Evolutionary conservation across 2,888 invertebrate genomes (phyloP), one percentile per base, ranked within the genome.

Genomic region (Keiferia lycopersicella): DNA sequence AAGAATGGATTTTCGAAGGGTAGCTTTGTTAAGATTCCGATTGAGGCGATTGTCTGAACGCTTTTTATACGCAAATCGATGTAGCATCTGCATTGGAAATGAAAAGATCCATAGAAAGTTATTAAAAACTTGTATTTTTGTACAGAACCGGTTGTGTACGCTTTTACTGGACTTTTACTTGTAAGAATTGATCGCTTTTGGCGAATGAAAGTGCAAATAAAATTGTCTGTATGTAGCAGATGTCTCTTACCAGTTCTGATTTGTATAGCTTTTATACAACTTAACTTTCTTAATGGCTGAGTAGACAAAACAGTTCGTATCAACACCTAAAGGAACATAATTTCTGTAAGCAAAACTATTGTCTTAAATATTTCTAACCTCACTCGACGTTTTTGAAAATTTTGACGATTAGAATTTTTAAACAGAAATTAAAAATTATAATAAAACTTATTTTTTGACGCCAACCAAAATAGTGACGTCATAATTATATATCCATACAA

Each of bases 61-160:
- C 65, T 71, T 76, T 81, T 80, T 69, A 77, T 71, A 80, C 74
- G 79, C 78, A 81, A 81, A 82, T 78, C 65, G 63, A 66, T 53
- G 66, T 69, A 69, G 69, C 83, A 79, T 79, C 79, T 76, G 77
- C 72, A 57, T 51, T 38, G 2, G n/a, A 12, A 14, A 63, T 18
- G 61, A 60, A 34, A 64, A 63, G 57, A 62, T 63, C 64, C 51
- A 34, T 64, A 18, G 61, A 61, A 61, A 61, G 61, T 61, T 50
- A 60, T 60, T 45, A n/a, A 22, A 45, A n/a, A 16, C 56, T 65
- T 68, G 51, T 65, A 41, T 57, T 61, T 60, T 22, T 51, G 61
- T 64, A 57, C 53, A 39, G 20, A 30, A 45, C 58, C 45, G 48
- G 63, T 56, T 45, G 26, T 45, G 1, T n/a, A 22, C 22, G 50